Evolutionary conservation across 1,140 invertebrate genomes (phyloP).

Genomic region (Calycopis cecrops): DNA sequence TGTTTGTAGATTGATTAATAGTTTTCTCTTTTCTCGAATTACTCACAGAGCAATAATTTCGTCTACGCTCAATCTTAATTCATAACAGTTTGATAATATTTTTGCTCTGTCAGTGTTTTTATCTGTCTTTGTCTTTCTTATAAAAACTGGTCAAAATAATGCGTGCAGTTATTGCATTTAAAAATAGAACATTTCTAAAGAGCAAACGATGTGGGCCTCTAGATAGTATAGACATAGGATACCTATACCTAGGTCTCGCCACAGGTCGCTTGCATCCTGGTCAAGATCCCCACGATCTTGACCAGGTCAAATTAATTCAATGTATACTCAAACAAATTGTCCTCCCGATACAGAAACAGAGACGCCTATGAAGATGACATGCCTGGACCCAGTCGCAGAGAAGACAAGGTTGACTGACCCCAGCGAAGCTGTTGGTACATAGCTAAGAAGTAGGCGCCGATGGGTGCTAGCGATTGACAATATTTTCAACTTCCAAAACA

Average conservation of each 20-base stretch:
- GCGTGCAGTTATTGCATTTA: neutral
- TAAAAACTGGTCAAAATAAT: neutral
- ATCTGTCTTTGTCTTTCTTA: neutral
- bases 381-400: constrained; percentile 14
- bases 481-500: neutral
- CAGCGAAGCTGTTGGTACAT: neutral
- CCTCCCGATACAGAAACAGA: constrained; percentile 1
- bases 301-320: neutral
- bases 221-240: neutral
- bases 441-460: neutral
- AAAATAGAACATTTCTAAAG: neutral
- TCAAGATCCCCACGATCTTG: neutral
- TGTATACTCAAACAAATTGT: neutral
- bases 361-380: constrained; percentile 10
- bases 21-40: neutral
- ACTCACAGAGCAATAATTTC: neutral
- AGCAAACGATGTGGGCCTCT: neutral
- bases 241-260: neutral
- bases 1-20: too few relatives aligned
- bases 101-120: neutral
- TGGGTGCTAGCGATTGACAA: neutral
- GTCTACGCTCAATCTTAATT: neutral
- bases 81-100: too few relatives aligned
- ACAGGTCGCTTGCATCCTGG: neutral
- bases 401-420: constrained; percentile 1